Percentiles rank a stretch among this genome's conserved stretches.
phyloP scores from a whole-genome alignment of 1,140 invertebrate species.

The Probaryconus sp. region DNA sequence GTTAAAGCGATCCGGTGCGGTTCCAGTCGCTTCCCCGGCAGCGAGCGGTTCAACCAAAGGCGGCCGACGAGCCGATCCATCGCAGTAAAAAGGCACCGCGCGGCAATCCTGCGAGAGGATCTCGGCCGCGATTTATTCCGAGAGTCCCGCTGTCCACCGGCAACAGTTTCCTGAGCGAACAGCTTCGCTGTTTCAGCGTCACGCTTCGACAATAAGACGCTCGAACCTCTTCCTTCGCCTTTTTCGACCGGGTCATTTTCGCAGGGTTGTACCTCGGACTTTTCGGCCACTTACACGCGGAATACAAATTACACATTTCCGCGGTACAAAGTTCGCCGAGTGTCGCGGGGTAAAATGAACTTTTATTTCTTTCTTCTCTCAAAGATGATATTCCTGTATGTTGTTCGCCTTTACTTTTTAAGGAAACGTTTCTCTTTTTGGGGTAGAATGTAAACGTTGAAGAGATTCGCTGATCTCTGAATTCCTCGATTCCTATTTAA shows the following conservation, averaged over 20 bases:
- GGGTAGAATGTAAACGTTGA: too few relatives aligned
- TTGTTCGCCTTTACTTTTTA: too few relatives aligned
- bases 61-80: constrained; percentile 51
- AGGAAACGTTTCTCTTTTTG: too few relatives aligned
- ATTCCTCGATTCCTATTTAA: too few relatives aligned
- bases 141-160: constrained; percentile 42
- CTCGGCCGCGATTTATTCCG: constrained; percentile 56
- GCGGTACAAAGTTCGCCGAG: constrained; percentile 45
- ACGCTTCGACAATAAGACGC: constrained; percentile 23
- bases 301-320: constrained; percentile 50
- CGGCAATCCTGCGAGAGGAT: constrained; percentile 55
- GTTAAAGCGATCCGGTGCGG: constrained; percentile 48
- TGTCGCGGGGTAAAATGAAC: constrained; percentile 41
- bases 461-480: too few relatives aligned
- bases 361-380: constrained; percentile 11
- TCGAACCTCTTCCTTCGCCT: constrained; percentile 3
- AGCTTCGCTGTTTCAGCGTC: constrained; percentile 26
- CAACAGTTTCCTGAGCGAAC: too few relatives aligned
- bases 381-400: too few relatives aligned
- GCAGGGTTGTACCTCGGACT: constrained; percentile 40
- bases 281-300: constrained; percentile 33
- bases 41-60: constrained; percentile 56
- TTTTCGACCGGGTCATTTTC: constrained; percentile 31
- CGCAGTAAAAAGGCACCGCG: constrained; percentile 53
- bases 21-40: constrained; percentile 38